phyloP scores from a whole-genome alignment of 2,113 vertebrate genomes.

The Forbesichthys agassizii region DNA sequence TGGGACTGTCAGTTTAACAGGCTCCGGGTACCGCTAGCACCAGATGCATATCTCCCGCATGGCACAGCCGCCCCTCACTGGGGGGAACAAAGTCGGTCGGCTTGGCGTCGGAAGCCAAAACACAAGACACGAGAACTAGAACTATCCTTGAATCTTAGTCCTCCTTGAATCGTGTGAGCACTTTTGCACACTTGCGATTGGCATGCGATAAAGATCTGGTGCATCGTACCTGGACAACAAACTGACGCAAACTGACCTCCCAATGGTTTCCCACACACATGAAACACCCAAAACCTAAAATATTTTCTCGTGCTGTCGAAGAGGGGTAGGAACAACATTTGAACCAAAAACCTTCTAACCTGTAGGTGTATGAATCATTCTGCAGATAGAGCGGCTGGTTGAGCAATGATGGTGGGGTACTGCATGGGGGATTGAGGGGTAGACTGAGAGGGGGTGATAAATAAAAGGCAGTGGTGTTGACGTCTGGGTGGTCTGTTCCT shows the following conservation, averaged over 20 bases:
- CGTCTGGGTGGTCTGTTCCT: slow-evolving; percentile 79
- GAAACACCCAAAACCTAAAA: slow-evolving; percentile 34
- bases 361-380: slow-evolving; percentile 61
- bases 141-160: slow-evolving; percentile 1
- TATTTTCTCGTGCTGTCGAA: slow-evolving; percentile 20
- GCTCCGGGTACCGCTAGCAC: too few relatives aligned
- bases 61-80: too few relatives aligned
- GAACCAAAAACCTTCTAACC: slow-evolving; percentile 29
- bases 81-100: too few relatives aligned
- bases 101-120: neutral
- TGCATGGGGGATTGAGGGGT: slow-evolving; percentile 1
- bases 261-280: slow-evolving; percentile 30
- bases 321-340: slow-evolving; percentile 38
- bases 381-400: slow-evolving; percentile 34
- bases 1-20: neutral
- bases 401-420: slow-evolving; percentile 46
- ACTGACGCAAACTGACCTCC: slow-evolving; percentile 14
- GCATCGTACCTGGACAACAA: slow-evolving; percentile 30
- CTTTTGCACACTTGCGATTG: neutral
- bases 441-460: slow-evolving; percentile 62
- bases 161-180: slow-evolving; percentile 27
- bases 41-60: too few relatives aligned
- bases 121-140: slow-evolving; percentile 23
- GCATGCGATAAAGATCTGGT: slow-evolving; percentile 7
- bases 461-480: slow-evolving; percentile 76